phyloP scores from a whole-genome alignment of 2,888 invertebrate species.

The Nomada hirtipes region DNA sequence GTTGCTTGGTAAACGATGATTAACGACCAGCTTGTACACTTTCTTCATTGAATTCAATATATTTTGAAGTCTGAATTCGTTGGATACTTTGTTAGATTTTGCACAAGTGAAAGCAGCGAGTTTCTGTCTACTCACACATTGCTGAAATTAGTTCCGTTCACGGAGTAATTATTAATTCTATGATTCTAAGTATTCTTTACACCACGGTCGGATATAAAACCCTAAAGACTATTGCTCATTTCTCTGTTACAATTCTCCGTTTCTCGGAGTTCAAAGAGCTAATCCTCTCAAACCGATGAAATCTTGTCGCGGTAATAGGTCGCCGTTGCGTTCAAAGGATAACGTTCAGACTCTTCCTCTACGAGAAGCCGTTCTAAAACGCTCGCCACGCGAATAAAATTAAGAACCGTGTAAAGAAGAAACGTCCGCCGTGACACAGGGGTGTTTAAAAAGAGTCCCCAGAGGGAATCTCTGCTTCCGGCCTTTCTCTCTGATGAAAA shows the following conservation, averaged over 20 bases:
- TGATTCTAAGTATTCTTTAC: too few species aligned
- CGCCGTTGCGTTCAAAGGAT: neutral
- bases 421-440: neutral
- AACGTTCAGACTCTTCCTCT: slow-evolving; percentile 8
- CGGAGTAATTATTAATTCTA: too few species aligned
- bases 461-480: neutral
- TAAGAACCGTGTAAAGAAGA: slow-evolving; percentile 6
- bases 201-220: too few species aligned
- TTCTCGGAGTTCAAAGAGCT: neutral
- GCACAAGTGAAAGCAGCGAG: too few species aligned
- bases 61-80: too few species aligned
- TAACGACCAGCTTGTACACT: too few species aligned
- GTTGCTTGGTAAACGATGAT: too few species aligned
- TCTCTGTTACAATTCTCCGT: neutral
- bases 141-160: too few species aligned
- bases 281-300: slow-evolving; percentile 9
- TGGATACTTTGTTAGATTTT: too few species aligned
- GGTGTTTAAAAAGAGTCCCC: slow-evolving; percentile 13
- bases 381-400: slow-evolving; percentile 3
- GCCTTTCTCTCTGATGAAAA: neutral
- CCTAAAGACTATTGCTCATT: neutral
- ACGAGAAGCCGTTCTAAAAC: neutral
- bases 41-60: too few species aligned
- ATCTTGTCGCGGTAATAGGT: slow-evolving; percentile 9
- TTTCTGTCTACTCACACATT: too few species aligned